Percentiles rank a stretch among this genome's conserved stretches.
phyloP scores from a whole-genome alignment of 2,888 invertebrate species.

The Trachelus stipa region DNA sequence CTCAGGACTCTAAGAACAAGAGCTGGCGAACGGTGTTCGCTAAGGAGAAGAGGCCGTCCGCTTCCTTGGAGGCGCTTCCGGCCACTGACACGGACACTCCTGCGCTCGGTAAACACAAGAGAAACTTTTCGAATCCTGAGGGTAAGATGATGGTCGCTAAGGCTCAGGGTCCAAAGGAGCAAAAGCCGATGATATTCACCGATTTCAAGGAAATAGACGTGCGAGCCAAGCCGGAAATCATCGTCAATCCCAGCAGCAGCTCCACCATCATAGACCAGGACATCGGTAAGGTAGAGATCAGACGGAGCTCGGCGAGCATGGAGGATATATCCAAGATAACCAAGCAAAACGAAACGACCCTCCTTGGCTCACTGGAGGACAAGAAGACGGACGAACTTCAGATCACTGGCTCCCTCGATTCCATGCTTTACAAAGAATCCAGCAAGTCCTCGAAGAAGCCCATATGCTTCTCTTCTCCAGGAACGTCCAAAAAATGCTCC shows the following conservation, averaged over 20 bases:
- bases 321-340: conserved; percentile 64
- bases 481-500: conserved; percentile 55
- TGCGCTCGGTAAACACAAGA: conserved; percentile 46
- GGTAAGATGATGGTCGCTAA: conserved; percentile 40
- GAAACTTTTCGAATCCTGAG: conserved; percentile 60
- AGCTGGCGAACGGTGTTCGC: conserved; percentile 62
- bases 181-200: conserved; percentile 32
- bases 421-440: conserved; percentile 60
- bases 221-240: conserved; percentile 52
- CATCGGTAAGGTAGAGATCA: conserved; percentile 57
- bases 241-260: conserved; percentile 49
- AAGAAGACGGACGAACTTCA: conserved; percentile 53
- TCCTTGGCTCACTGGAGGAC: conserved; percentile 52
- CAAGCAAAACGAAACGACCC: conserved; percentile 52
- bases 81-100: conserved; percentile 35
- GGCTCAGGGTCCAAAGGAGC: conserved; percentile 13
- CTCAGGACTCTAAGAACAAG: conserved; percentile 57
- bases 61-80: conserved; percentile 58
- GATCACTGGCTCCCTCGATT: conserved; percentile 60
- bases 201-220: conserved; percentile 56
- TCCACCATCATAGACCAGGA: conserved; percentile 43
- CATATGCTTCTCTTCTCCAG: conserved; percentile 45
- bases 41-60: conserved; percentile 61
- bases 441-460: conserved; percentile 44
- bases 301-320: conserved; percentile 64